phyloP scores from a whole-genome alignment of 2,797 vertebrate species.

The Tinamus major region DNA sequence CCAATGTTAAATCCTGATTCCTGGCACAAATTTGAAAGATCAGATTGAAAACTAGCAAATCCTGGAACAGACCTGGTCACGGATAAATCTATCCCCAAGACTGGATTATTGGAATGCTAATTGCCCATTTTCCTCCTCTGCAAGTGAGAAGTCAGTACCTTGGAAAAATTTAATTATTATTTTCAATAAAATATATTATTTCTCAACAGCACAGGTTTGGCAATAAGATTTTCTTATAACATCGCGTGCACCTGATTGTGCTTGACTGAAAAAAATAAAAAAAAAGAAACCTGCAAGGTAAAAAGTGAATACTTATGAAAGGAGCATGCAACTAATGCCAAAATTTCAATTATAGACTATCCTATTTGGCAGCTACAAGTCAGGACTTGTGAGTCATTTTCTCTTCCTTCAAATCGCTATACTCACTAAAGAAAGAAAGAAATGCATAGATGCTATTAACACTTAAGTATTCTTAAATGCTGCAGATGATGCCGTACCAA shows the following conservation, averaged over 20 bases:
- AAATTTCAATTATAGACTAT: constrained; percentile 16
- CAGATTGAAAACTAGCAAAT: constrained; percentile 42
- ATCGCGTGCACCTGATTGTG: neutral
- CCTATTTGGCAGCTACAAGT: constrained; percentile 15
- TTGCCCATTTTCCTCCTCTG: constrained; percentile 17
- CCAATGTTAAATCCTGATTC: constrained; percentile 25
- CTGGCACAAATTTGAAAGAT: constrained; percentile 40
- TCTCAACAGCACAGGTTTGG: constrained; percentile 23
- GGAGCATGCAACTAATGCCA: neutral
- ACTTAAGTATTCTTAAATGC: neutral
- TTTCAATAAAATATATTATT: constrained; percentile 20
- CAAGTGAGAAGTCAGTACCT: neutral
- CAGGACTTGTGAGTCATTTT: neutral
- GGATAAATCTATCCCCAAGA: neutral
- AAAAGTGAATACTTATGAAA: constrained; percentile 14
- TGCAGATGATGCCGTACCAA: neutral
- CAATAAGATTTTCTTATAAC: neutral
- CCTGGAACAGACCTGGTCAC: neutral
- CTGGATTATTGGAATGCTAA: constrained; percentile 20
- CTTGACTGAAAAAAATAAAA: too few species aligned
- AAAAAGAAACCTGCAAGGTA: constrained; percentile 1
- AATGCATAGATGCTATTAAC: constrained; percentile 2
- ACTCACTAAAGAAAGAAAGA: neutral
- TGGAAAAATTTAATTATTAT: constrained; percentile 12
- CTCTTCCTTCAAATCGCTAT: neutral